Evolutionary conservation across 2,797 vertebrate genomes (phyloP), one percentile per base, ranked within the genome.

Genomic region (Coendou prehensilis): DNA sequence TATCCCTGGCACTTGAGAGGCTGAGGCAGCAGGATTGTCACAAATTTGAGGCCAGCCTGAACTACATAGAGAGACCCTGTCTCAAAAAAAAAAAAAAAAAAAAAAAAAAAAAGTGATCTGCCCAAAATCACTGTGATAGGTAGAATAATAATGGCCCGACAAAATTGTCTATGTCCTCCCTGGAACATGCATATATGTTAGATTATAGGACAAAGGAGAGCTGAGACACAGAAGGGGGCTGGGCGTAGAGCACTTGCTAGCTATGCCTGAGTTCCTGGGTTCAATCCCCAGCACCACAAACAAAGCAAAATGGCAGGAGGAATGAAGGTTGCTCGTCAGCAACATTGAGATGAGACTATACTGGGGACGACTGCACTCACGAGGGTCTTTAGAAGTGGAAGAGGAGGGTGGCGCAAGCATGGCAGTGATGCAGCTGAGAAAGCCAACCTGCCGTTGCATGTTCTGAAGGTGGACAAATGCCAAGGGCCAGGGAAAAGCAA

Each of bases 401-500:
- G 61, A 78, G 5, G 56, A 23, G 47, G 11, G 50, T 3, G 50
- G 47, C 33, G 37, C 6, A 7, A 50, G 33, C 37, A n/a, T 54
- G 33, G 54, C 5, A 17, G 45, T 52, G 75, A 80, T 22, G 67
- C 2, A 8, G 26, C 14, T 76, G 33, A 63, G 50, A 47, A 80
- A 50, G 41, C n/a, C 37, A 88, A 6, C 47, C 45, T 26, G 18
- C 75, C 71, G 18, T 56, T 37, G 41, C 52, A 50, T 41, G 30
- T 45, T 89, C 81, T 92, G 52, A 88, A 30, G 78, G 11, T 81
- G 82, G 23, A 80, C 28, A 5, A 11, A 20, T 18, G 17, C 47
- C 61, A 92, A 95, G 22, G 93, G 45, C 50, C 63, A 93, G 86
- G 14, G 22, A 84, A n/a, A 30, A 33, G n/a, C 57, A 59, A 61